These are phyloP conservation scores for Maconellicoccus hirsutus DNA, from an alignment of 1,140 invertebrate species.

Conservation along the genomic window DNA sequence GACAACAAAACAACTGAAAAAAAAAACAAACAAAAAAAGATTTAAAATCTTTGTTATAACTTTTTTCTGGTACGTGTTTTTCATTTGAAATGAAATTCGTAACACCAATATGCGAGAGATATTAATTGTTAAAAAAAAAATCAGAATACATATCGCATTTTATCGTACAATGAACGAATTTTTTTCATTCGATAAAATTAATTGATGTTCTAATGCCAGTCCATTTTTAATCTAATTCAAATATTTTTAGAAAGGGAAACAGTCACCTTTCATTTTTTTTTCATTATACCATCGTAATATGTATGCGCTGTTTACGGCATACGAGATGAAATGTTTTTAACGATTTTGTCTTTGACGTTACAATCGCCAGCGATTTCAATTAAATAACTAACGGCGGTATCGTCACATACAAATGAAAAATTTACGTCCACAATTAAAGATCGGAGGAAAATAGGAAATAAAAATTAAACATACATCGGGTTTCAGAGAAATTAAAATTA, in stretches of 20 bases:
- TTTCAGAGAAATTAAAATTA: conserved; percentile 1
- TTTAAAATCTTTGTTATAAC: not conserved
- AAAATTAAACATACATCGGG: conserved; percentile 2
- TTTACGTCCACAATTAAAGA: not conserved
- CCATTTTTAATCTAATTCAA: conserved; percentile 9
- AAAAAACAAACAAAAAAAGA: too few species aligned
- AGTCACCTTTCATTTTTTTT: conserved; percentile 4
- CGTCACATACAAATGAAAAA: conserved; percentile 4
- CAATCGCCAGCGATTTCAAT: conserved; percentile 7
- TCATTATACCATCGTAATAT: not conserved
- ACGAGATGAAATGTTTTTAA: conserved; percentile 8
- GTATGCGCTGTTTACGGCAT: not conserved
- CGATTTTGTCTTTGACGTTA: not conserved
- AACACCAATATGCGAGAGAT: not conserved
- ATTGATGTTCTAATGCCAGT: conserved; percentile 8
- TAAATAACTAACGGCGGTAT: conserved; percentile 2
- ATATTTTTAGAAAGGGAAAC: not conserved
- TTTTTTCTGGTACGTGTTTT: not conserved
- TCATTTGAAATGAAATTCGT: conserved; percentile 5
- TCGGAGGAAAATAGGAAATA: not conserved
- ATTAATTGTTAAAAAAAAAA: not conserved
- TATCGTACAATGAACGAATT: not conserved
- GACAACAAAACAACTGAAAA: not conserved
- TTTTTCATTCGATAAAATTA: conserved; percentile 1
- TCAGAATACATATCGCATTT: not conserved